phyloP scores from a whole-genome alignment of 2,888 invertebrate species.

The Priocnemis perturbator region DNA sequence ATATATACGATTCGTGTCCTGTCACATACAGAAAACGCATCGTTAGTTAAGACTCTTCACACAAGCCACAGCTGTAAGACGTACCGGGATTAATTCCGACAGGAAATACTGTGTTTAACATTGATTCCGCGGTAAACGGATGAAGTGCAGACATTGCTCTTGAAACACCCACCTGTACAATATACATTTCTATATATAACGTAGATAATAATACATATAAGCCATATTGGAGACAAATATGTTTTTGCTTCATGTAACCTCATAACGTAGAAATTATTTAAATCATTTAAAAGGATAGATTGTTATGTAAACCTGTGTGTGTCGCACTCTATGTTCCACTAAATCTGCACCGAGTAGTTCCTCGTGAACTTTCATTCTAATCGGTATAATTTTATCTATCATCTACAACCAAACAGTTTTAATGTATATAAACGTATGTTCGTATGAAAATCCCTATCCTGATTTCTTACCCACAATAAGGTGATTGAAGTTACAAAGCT shows the following conservation, averaged over 20 bases:
- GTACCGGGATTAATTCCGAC: conserved; percentile 86
- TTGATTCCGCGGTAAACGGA: conserved; percentile 77
- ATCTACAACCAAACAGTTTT: conserved; percentile 60
- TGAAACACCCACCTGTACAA: conserved; percentile 79
- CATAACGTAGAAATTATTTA: too few species aligned
- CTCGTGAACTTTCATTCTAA: conserved; percentile 90
- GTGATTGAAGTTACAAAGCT: conserved; percentile 83
- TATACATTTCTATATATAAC: too few species aligned
- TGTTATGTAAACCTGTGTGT: conserved; percentile 77
- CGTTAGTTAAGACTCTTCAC: too few species aligned
- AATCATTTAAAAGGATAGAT: conserved; percentile 1
- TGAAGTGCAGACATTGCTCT: conserved; percentile 85
- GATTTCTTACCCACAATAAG: conserved; percentile 81
- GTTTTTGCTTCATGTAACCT: too few species aligned
- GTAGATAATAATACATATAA: background rate
- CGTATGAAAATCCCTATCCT: background rate
- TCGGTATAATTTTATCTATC: conserved; percentile 86
- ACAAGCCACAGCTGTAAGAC: conserved; percentile 44
- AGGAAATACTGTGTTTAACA: conserved; percentile 75
- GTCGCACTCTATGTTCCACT: conserved; percentile 89
- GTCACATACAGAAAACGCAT: conserved; percentile 15
- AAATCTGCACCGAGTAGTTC: conserved; percentile 93
- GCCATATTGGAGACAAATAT: too few species aligned
- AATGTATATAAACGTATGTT: background rate
- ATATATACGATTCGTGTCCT: conserved; percentile 71